These are phyloP conservation scores for Drosophila cognata DNA, from an alignment of 2,888 invertebrate species.

Conservation along the genomic window DNA sequence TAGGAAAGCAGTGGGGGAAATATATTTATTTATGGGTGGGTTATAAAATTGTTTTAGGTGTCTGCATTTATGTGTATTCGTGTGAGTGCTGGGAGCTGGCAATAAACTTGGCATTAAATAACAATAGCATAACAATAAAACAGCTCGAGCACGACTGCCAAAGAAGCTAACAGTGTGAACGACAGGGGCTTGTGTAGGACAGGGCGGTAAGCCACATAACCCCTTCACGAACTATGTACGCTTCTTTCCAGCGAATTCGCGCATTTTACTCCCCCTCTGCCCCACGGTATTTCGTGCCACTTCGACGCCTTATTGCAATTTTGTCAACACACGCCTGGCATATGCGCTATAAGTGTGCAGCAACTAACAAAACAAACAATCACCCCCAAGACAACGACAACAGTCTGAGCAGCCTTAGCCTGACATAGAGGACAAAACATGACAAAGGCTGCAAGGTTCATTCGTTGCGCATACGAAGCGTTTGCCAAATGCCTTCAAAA, in stretches of 20 bases:
- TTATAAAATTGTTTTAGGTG: constrained; percentile 74
- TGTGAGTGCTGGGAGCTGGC: constrained; percentile 58
- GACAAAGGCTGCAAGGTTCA: constrained; percentile 40
- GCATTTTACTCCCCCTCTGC: not conserved
- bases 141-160: constrained; percentile 51
- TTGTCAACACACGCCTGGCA: constrained; percentile 53
- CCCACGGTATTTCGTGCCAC: constrained; percentile 43
- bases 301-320: constrained; percentile 57
- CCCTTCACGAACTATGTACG: constrained; percentile 49
- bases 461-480: constrained; percentile 57
- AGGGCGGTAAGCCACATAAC: constrained; percentile 30
- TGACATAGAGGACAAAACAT: constrained; percentile 30
- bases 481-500: constrained; percentile 13
- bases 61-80: constrained; percentile 32
- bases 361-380: constrained; percentile 1
- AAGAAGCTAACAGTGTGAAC: constrained; percentile 28
- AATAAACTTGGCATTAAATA: constrained; percentile 78
- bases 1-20: constrained; percentile 56
- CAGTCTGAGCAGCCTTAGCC: constrained; percentile 9
- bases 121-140: constrained; percentile 78
- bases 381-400: not conserved
- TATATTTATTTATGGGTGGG: constrained; percentile 64
- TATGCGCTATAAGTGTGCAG: constrained; percentile 45
- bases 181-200: not conserved
- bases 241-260: constrained; percentile 31